These are phyloP conservation scores for Polyodon spathula DNA, from an alignment of 2,113 vertebrate genomes.

Conservation along the genomic window DNA sequence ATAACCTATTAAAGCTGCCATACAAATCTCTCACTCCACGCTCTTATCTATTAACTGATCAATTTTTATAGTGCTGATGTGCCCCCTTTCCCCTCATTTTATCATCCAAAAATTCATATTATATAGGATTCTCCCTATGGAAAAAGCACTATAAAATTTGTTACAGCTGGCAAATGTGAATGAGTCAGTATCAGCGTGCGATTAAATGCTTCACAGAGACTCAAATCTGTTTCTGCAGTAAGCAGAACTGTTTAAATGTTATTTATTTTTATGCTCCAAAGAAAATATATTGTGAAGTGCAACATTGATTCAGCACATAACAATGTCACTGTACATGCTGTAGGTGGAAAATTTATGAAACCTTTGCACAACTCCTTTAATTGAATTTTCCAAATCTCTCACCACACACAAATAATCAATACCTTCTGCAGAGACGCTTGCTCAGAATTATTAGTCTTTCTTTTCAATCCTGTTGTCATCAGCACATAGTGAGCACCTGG, in stretches of 20 bases:
- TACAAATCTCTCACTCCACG: conserved; percentile 96
- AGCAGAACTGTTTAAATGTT: conserved; percentile 99
- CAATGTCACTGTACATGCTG: conserved; percentile 83
- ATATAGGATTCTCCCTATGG: conserved; percentile 84
- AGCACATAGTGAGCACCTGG: conserved; percentile 82
- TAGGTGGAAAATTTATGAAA: conserved; percentile 95
- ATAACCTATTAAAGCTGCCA: conserved; percentile 97
- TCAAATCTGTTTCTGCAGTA: conserved; percentile 98
- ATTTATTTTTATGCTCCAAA: conserved; percentile 99
- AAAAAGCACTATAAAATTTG: conserved; percentile 90
- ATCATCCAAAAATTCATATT: conserved; percentile 96
- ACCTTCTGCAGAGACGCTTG: conserved; percentile 91
- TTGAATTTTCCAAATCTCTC: conserved; percentile 99
- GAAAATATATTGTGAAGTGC: conserved; percentile 99
- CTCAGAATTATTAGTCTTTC: conserved; percentile 97
- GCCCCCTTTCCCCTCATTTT: conserved; percentile 83
- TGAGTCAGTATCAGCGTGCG: conserved; percentile 71
- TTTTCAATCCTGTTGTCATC: conserved; percentile 98
- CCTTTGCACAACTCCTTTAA: conserved; percentile 99
- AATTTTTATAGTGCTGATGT: conserved; percentile 99
- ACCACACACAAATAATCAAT: conserved; percentile 99
- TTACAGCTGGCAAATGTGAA: conserved; percentile 72
- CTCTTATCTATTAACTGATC: conserved; percentile 93
- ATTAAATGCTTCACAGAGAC: conserved; percentile 83
- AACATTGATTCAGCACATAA: conserved; percentile 98